Conservation (phyloP, 1,140 invertebrate genomes). For the Euura lappo region DNA sequence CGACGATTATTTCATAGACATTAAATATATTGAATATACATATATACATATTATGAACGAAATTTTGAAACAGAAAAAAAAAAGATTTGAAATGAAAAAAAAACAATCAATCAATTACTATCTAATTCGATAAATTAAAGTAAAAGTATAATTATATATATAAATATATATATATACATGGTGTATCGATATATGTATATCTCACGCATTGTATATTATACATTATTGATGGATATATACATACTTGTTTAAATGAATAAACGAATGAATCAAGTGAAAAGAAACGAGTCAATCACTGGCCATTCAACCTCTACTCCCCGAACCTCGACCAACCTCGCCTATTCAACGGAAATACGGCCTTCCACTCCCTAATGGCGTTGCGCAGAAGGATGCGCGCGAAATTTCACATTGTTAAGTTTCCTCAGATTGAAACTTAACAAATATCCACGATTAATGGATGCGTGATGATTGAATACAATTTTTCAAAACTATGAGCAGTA, state of each 20-base stretch:
- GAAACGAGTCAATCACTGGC: neutral
- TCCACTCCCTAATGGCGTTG: no score
- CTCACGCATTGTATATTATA: conserved; percentile 14
- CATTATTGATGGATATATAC: conserved; percentile 24
- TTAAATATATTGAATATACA: conserved; percentile 17
- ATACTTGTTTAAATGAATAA: conserved; percentile 29
- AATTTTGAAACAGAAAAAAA: neutral
- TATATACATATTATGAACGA: neutral
- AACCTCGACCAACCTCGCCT: neutral
- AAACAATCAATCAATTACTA: neutral
- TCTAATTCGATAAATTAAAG: neutral
- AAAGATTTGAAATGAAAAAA: conserved; percentile 13
- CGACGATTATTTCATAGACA: conserved; percentile 31
- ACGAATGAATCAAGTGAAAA: conserved; percentile 15
- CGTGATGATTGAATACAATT: no score
- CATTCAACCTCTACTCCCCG: neutral
- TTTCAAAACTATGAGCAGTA: no score
- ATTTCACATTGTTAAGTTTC: no score
- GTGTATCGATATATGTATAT: neutral
- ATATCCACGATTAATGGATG: no score
- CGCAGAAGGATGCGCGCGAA: no score
- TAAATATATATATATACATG: neutral
- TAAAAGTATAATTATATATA: conserved; percentile 12
- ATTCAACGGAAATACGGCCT: neutral
- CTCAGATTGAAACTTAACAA: no score